Base-by-base conservation (phyloP, 2,888 invertebrate genomes). In the Rhorus exstirpatorius region DNA sequence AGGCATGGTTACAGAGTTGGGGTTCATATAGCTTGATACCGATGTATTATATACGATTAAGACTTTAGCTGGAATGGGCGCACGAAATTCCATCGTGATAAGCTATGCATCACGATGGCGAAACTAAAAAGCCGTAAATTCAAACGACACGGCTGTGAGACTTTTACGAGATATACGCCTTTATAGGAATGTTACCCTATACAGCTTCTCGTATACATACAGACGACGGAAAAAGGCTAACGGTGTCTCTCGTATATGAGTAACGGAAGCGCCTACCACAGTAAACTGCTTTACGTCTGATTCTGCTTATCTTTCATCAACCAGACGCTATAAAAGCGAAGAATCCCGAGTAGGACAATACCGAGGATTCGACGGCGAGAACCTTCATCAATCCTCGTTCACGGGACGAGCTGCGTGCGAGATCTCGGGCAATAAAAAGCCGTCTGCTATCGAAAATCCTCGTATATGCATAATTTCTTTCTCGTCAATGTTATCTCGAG, bases 361-460 rank as follows among this genome's bases (percentile, higher is more conserved):
- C 2, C 10, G 38, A 46, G 3, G 44, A 24, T 58, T 51, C 31
- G 21, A 46, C 44, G 17, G 21, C 19, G 58, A 38, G 38, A 71
- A 72, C 65, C 72, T 67, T 72, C 65, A 67, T 67, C 58, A 72
- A 79, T 79, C 41, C 72, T 51, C 79, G 49, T 49, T 10, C 14
- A 8, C 41, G 49, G n/a, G 14, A 41, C 51, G 26, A 44, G 24
- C 8, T 1, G 31, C 46, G 14, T 8, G 10, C 1, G 3, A 38
- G 3, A 38, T 4, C 38, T 41, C 12, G 21, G 19, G 17, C 17
- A 0, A n/a, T n/a, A 63, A 26, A 65, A 61, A 55, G 3, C 8
- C 3, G n/a, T 26, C 14, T 21, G 41, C 24, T 24, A 41, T 41
- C 24, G 14, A 41, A 17, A 41, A 46, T 38, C 14, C 38, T 14